These are phyloP conservation scores for Ips typographus DNA, from an alignment of 1,140 invertebrate species.

Conservation along the genomic window DNA sequence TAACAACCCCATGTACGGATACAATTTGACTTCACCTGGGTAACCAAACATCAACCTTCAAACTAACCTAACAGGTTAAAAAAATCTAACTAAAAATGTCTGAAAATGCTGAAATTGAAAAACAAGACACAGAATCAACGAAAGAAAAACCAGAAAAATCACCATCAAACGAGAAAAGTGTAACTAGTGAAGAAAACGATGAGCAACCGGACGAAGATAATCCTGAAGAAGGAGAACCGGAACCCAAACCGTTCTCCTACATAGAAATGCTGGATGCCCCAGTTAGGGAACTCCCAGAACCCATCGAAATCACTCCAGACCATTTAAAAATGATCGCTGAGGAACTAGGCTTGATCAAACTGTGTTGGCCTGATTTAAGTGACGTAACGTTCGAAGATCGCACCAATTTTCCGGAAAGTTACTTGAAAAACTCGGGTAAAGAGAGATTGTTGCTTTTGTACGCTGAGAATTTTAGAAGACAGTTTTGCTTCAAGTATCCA, in stretches of 20 bases:
- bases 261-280: constrained; percentile 45
- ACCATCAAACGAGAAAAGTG: too few species aligned
- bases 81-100: too few species aligned
- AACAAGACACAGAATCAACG: too few species aligned
- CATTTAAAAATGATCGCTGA: constrained; percentile 52
- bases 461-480: constrained; percentile 81
- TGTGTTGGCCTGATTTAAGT: constrained; percentile 58
- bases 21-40: too few species aligned
- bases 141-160: too few species aligned
- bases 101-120: too few species aligned
- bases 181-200: too few species aligned
- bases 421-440: constrained; percentile 72
- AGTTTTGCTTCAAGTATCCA: constrained; percentile 68
- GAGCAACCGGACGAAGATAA: neutral
- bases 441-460: constrained; percentile 76
- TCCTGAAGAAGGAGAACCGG: neutral
- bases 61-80: too few species aligned
- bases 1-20: too few species aligned
- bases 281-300: constrained; percentile 38
- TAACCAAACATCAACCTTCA: too few species aligned
- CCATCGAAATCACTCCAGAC: constrained; percentile 46
- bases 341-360: constrained; percentile 55
- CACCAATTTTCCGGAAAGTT: constrained; percentile 66
- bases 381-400: constrained; percentile 57
- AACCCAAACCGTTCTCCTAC: constrained; percentile 41